phyloP scores from a whole-genome alignment of 2,797 vertebrate genomes.

The Micromesistius poutassou region DNA sequence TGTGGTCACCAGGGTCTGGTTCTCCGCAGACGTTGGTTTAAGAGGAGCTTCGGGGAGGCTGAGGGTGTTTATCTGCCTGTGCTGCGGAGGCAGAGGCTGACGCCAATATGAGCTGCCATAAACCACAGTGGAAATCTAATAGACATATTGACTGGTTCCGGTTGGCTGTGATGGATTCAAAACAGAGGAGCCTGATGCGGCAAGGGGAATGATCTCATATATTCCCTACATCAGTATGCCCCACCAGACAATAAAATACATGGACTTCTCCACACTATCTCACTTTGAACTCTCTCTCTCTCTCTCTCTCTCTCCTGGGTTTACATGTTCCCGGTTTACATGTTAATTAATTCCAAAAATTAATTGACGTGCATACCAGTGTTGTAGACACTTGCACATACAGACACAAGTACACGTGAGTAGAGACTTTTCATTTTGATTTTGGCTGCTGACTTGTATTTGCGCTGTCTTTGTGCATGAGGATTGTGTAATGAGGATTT shows the following conservation, averaged over 20 bases:
- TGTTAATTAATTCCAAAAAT: too few relatives aligned
- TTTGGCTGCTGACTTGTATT: too few relatives aligned
- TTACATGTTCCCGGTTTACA: neutral
- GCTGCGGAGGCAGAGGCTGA: slow-evolving; percentile 21
- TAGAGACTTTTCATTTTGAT: too few relatives aligned
- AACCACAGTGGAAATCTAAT: slow-evolving; percentile 54
- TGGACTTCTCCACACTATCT: slow-evolving; percentile 21
- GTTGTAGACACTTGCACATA: slow-evolving; percentile 4
- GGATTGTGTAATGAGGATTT: too few relatives aligned
- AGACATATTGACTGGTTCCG: slow-evolving; percentile 66
- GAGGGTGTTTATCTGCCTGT: slow-evolving; percentile 29
- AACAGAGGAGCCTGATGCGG: slow-evolving; percentile 38
- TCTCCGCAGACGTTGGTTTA: neutral
- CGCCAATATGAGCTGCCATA: slow-evolving; percentile 51
- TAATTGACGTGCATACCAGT: slow-evolving; percentile 2
- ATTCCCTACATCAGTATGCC: slow-evolving; percentile 58
- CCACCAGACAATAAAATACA: slow-evolving; percentile 22
- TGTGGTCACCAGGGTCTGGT: neutral
- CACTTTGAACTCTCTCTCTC: neutral
- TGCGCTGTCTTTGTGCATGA: too few relatives aligned
- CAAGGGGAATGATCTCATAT: slow-evolving; percentile 35
- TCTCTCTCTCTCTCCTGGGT: slow-evolving; percentile 18
- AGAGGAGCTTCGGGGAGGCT: neutral
- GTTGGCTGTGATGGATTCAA: slow-evolving; percentile 49
- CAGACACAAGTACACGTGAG: neutral